Evolutionary conservation across 2,113 vertebrate genomes (phyloP).

Genomic region (Orcinus orca): DNA sequence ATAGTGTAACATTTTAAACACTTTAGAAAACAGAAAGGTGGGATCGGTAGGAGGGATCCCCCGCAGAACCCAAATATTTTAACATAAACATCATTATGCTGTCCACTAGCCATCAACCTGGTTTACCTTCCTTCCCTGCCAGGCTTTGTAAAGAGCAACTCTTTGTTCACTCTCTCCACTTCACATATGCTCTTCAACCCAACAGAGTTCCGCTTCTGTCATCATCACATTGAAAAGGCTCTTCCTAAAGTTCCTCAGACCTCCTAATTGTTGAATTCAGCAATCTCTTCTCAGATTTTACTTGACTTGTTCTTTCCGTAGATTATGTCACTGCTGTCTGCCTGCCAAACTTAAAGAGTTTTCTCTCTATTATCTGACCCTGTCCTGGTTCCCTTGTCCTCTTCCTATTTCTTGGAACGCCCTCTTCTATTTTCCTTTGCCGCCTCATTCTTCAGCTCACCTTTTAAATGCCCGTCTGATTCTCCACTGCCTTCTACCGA

Average conservation of each 20-base stretch:
- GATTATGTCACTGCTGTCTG: not conserved
- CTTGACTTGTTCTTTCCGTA: not conserved
- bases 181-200: not conserved
- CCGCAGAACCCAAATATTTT: not conserved
- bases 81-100: not conserved
- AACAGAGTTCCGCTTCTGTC: not conserved
- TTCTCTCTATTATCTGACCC: not conserved
- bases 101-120: not conserved
- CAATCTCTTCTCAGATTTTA: not conserved
- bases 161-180: not conserved
- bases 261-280: not conserved
- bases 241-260: not conserved
- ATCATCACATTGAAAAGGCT: not conserved
- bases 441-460: not conserved
- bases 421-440: not conserved
- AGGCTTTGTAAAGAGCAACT: not conserved
- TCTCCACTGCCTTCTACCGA: not conserved
- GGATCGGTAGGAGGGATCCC: not conserved
- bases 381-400: not conserved
- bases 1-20: not conserved
- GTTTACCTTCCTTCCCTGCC: not conserved
- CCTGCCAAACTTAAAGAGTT: not conserved
- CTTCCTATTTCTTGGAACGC: not conserved
- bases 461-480: not conserved
- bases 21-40: not conserved